Base-by-base conservation (phyloP, 2,797 vertebrate genomes). In the Naso thynnoides region DNA sequence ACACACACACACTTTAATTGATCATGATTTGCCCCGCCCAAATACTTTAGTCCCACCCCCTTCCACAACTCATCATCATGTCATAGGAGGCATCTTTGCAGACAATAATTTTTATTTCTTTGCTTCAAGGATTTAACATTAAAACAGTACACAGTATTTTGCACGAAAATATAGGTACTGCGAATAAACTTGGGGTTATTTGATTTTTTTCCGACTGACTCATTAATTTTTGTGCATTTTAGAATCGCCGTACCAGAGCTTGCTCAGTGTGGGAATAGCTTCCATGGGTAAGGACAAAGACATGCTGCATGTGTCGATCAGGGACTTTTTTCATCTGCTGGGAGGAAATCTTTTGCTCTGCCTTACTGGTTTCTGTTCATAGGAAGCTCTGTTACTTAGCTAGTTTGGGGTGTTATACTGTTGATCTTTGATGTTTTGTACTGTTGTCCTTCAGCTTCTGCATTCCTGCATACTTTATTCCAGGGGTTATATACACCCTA, bases 261-360 rank as follows among this genome's bases (percentile, higher is more conserved):
- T 95, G 87, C 88, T 95, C 78, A 91, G 85, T 57, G 92, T 89
- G 73, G 94, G 95, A 91, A 78, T 95, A 76, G 65, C 85, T 70
- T 86, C 80, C 55, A 49, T 95, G 67, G 94, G 95, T 95, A 95
- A 95, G 94, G 39, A 88, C 33, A 38, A 50, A 78, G 71, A 57
- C n/a, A 6, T 33, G 24, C 15, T 47, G 52, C 44, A 48, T 11
- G 13, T 24, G 15, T n/a, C n/a, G 55, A 38, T 38, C 8, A 41
- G 24, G 27, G 57, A 15, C 6, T 0, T 19, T 26, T 44, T 23
- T 50, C 13, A 55, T 42, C 49, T 67, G 36, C 54, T 36, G 21
- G 10, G 33, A 23, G 29, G 29, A 55, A 44, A 53, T 65, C 14
- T 54, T 63, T 3, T 74, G 53, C 60, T 76, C 44, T 33, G 8